Evolutionary conservation across 1,140 invertebrate species (phyloP), one percentile per base, ranked within the genome.

Genomic region (Magallana angulata): DNA sequence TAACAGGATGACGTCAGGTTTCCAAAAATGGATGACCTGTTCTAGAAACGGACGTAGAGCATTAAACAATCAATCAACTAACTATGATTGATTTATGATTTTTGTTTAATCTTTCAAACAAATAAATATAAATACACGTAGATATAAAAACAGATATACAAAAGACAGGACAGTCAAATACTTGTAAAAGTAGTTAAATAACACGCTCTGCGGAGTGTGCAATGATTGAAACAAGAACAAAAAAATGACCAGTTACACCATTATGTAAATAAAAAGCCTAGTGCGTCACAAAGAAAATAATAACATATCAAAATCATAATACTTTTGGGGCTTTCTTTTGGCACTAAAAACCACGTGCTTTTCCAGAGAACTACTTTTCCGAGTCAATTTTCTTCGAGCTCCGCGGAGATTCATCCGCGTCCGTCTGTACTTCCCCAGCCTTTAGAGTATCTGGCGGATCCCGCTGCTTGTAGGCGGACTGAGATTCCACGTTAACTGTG

Each of bases 391-490:
- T 85, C 57, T 68, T 85, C 16, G 57, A 58, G 57, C 76, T 89
- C 64, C 57, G 85, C 80, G 59, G 85, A 62, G 57, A 86, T 80
- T 85, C 85, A 59, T 90, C 82, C 57, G 68, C 85, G 82, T 89
- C 88, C 57, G 91, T 92, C 62, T 92, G 91, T 8, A 88, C 90
- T 82, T 89, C 89, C 14, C 90, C 89, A 0, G 89, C 18, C 36
- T 87, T 84, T 3, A 90, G 88, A 57, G 57, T 83, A 82, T 92
- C 92, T 71, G 88, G 89, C 24, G 89, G 89, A 14, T 90, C 92
- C n/a, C 89, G 88, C 56, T 88, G 89, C 81, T 92, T 93, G 89
- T 91, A 91, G 7, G 91, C 85, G 12, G 90, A 92, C 86, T 93
- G 91, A 9, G 82, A 83, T n/a, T 89, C 90, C 16, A 82, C 85